Percentiles rank a stretch among this genome's conserved stretches.
These are phyloP conservation scores for Harpalus rubripes DNA, from an alignment of 2,888 invertebrate genomes.

Conservation along the genomic window DNA sequence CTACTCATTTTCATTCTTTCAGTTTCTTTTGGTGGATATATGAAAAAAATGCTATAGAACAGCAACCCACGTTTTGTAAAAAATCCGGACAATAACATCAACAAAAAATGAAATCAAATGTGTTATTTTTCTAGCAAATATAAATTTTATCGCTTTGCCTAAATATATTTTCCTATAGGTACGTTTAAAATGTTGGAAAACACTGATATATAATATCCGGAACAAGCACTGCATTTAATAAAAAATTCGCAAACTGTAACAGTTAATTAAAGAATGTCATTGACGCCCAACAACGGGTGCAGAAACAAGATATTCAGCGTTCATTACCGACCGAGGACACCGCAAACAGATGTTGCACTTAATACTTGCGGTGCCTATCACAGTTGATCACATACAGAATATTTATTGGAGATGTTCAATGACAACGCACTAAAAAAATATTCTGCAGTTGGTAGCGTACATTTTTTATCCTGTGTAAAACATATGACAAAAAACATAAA, in stretches of 20 bases:
- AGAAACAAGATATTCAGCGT: slow-evolving; percentile 27
- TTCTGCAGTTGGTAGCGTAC: slow-evolving; percentile 12
- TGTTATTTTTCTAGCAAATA: no score
- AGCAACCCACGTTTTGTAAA: no score
- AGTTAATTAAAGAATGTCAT: slow-evolving; percentile 49
- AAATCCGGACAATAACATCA: no score
- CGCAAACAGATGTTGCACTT: slow-evolving; percentile 45
- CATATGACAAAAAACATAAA: background rate
- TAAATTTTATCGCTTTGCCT: no score
- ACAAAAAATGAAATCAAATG: no score
- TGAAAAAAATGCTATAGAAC: no score
- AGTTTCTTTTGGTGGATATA: no score
- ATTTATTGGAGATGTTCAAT: slow-evolving; percentile 54
- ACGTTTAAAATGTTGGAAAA: background rate
- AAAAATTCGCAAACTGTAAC: slow-evolving; percentile 52
- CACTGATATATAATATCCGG: slow-evolving; percentile 30
- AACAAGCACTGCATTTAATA: slow-evolving; percentile 52
- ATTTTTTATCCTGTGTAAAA: background rate
- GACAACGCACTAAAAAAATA: slow-evolving; percentile 19
- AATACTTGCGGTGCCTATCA: slow-evolving; percentile 19
- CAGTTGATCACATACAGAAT: slow-evolving; percentile 20
- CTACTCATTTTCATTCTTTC: no score
- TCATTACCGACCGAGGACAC: slow-evolving; percentile 50
- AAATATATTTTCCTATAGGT: no score
- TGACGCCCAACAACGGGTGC: slow-evolving; percentile 16